These are phyloP conservation scores for Trinectes maculatus DNA, from an alignment of 2,113 vertebrate species.

Conservation along the genomic window DNA sequence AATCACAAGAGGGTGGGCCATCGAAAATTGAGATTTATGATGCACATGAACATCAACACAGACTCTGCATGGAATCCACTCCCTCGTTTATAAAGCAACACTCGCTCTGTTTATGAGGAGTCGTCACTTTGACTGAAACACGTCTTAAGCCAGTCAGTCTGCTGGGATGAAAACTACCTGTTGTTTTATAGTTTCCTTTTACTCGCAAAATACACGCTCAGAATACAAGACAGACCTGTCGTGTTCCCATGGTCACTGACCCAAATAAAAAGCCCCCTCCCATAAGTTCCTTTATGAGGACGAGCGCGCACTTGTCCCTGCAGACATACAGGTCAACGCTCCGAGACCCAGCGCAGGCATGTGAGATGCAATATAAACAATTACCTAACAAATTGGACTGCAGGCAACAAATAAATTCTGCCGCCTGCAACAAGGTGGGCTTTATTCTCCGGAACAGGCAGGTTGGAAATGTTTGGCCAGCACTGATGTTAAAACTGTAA, in stretches of 20 bases:
- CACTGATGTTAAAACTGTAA: conserved; percentile 45
- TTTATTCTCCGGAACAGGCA: conserved; percentile 47
- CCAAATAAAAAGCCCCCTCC: conserved; percentile 40
- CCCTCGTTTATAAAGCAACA: conserved; percentile 44
- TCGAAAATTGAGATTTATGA: conserved; percentile 27
- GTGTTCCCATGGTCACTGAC: conserved; percentile 55
- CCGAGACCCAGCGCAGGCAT: conserved; percentile 22
- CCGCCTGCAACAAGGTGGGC: conserved; percentile 45
- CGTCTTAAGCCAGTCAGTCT: conserved; percentile 43
- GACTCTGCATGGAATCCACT: neutral
- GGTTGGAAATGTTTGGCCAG: conserved; percentile 38
- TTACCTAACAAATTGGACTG: conserved; percentile 52
- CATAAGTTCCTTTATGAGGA: conserved; percentile 46
- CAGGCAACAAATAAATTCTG: conserved; percentile 61
- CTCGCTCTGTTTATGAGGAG: conserved; percentile 43
- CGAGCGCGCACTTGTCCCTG: conserved; percentile 13
- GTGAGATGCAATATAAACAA: conserved; percentile 57
- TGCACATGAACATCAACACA: conserved; percentile 31
- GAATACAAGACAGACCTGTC: conserved; percentile 28
- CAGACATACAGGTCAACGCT: conserved; percentile 41
- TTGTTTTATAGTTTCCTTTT: conserved; percentile 57
- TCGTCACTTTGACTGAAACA: conserved; percentile 31
- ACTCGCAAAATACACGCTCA: conserved; percentile 28
- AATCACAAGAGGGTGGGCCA: conserved; percentile 21
- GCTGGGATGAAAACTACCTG: conserved; percentile 33